These are phyloP conservation scores for Omphaloscelis lunosa DNA, from an alignment of 2,888 invertebrate species.

Conservation along the genomic window DNA sequence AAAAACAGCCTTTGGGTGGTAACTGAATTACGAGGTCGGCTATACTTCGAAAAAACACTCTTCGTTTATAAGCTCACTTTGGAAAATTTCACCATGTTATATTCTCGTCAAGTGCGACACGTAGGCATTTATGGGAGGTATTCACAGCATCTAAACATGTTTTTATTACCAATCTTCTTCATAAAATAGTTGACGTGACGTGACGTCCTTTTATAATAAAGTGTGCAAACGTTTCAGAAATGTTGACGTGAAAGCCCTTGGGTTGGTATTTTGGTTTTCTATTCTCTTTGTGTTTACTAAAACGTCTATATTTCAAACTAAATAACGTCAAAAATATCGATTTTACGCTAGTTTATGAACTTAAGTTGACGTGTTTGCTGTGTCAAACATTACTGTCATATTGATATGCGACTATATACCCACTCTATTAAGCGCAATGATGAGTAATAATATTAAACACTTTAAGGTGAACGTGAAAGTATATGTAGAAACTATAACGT, in stretches of 20 bases:
- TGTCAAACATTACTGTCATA: not conserved
- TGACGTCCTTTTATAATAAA: conserved; percentile 5
- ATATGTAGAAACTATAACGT: too few species aligned
- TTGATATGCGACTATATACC: not conserved
- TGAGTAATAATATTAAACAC: too few species aligned
- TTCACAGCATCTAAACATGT: not conserved
- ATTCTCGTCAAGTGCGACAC: not conserved
- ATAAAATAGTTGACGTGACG: not conserved
- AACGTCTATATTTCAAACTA: not conserved
- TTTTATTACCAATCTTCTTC: not conserved
- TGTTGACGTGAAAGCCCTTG: conserved; percentile 7
- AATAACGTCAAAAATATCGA: not conserved
- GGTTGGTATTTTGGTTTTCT: not conserved
- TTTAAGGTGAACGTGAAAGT: too few species aligned
- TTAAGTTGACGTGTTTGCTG: not conserved
- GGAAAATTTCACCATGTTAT: not conserved
- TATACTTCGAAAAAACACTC: not conserved
- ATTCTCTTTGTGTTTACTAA: conserved; percentile 15
- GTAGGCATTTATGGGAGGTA: not conserved
- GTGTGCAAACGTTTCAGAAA: not conserved
- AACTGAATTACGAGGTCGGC: too few species aligned
- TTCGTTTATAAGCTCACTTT: not conserved
- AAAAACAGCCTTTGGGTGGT: too few species aligned
- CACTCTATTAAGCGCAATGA: too few species aligned
- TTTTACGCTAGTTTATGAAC: not conserved